phyloP scores from a whole-genome alignment of 1,140 invertebrate species.

The Colletes latitarsis region DNA sequence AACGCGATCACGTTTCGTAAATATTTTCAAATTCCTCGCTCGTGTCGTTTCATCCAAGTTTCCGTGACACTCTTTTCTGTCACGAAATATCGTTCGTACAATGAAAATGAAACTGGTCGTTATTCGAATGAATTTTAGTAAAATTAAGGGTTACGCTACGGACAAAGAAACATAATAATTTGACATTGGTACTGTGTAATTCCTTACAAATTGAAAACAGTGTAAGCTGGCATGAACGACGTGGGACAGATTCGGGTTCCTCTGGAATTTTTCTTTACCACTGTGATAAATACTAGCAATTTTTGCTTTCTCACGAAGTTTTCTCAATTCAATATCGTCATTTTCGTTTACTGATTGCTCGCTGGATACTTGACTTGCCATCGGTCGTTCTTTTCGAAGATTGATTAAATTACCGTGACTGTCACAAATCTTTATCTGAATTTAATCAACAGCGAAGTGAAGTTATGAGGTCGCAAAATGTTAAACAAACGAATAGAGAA shows the following conservation, averaged over 20 bases:
- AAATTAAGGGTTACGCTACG: too few species aligned
- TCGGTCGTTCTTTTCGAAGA: background rate
- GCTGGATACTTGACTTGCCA: background rate
- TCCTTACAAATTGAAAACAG: conserved; percentile 69
- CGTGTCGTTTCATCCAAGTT: conserved; percentile 16
- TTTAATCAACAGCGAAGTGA: background rate
- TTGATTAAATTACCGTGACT: background rate
- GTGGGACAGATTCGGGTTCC: conserved; percentile 68
- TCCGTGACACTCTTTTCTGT: background rate
- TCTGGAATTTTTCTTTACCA: conserved; percentile 58
- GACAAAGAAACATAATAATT: background rate
- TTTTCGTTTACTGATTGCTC: background rate
- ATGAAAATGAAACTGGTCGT: too few species aligned
- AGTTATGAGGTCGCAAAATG: conserved; percentile 2
- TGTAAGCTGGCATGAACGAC: conserved; percentile 72
- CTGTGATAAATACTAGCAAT: conserved; percentile 69
- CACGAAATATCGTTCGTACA: background rate
- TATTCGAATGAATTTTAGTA: too few species aligned
- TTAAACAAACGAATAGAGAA: conserved; percentile 25
- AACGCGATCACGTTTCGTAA: conserved; percentile 25
- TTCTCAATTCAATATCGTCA: conserved; percentile 56
- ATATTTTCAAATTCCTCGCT: conserved; percentile 34
- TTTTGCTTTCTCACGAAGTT: conserved; percentile 69
- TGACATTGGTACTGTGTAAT: background rate
- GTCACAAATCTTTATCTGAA: background rate